A percentile compares a stretch with the other conserved stretches of the same genome.
Conservation (phyloP, 2,888 invertebrate species). For the Mesochorus sp. region DNA sequence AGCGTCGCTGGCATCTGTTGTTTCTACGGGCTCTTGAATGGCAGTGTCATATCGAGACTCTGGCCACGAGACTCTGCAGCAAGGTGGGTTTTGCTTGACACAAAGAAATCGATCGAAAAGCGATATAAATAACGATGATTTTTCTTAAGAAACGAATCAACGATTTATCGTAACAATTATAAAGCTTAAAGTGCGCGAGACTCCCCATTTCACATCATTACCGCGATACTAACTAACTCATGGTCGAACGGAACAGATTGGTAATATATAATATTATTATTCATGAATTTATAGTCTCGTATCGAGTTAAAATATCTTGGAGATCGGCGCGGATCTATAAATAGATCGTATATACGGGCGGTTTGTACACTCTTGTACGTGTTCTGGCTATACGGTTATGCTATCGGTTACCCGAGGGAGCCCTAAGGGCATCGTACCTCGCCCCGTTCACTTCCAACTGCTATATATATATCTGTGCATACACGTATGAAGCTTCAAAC, state of each 20-base stretch:
- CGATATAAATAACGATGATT: neutral
- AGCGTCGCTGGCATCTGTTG: conserved; percentile 94
- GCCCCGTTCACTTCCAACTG: conserved; percentile 20
- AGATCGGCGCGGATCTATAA: conserved; percentile 47
- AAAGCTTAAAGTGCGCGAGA: neutral
- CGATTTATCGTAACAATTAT: neutral
- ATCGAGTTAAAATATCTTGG: conserved; percentile 9
- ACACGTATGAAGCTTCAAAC: conserved; percentile 3
- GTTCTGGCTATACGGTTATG: conserved; percentile 43
- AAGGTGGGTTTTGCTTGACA: conserved; percentile 82
- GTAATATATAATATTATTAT: conserved; percentile 48
- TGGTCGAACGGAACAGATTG: conserved; percentile 40
- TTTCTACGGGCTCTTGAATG: conserved; percentile 95
- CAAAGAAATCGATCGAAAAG: neutral
- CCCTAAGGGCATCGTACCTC: conserved; percentile 58
- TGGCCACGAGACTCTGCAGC: conserved; percentile 87
- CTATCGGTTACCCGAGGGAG: conserved; percentile 59
- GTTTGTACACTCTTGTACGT: neutral
- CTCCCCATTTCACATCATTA: conserved; percentile 4
- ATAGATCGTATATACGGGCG: conserved; percentile 47
- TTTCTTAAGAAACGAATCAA: neutral
- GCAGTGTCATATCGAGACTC: conserved; percentile 94
- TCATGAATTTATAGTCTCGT: conserved; percentile 42
- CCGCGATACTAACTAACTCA: conserved; percentile 17
- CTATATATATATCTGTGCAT: neutral